These are phyloP conservation scores for Formica aserva DNA, from an alignment of 2,888 invertebrate species.

Conservation along the genomic window DNA sequence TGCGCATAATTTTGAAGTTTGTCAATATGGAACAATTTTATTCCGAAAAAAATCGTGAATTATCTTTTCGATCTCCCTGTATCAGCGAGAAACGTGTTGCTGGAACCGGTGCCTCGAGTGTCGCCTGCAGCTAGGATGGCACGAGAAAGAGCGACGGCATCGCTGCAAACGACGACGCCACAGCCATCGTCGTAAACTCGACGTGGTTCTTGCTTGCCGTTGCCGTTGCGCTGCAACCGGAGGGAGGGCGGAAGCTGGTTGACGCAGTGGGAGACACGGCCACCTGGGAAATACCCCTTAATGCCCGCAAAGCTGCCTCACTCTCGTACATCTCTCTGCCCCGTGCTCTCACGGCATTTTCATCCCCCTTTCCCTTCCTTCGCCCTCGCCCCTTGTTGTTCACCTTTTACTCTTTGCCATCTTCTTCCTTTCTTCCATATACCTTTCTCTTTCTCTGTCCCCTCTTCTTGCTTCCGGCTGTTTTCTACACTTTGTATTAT, in stretches of 20 bases:
- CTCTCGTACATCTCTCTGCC: conserved; percentile 43
- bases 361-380: conserved; percentile 15
- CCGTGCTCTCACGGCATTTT: conserved; percentile 46
- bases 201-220: conserved; percentile 49
- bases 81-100: neutral
- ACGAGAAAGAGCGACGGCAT: neutral
- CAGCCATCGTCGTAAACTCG: conserved; percentile 36
- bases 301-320: conserved; percentile 78
- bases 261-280: conserved; percentile 72
- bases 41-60: neutral
- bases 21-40: neutral
- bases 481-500: neutral
- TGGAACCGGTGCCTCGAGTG: conserved; percentile 17
- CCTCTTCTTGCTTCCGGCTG: neutral
- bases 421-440: neutral
- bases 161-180: conserved; percentile 26
- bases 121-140: conserved; percentile 30
- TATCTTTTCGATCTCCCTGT: neutral
- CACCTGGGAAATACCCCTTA: conserved; percentile 81
- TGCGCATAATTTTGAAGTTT: neutral
- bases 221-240: conserved; percentile 24
- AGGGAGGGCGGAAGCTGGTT: conserved; percentile 62
- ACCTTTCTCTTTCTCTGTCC: neutral
- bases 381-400: neutral
- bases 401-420: neutral